Conservation (phyloP, 2,888 invertebrate species). For the Folsomia manolachei region DNA sequence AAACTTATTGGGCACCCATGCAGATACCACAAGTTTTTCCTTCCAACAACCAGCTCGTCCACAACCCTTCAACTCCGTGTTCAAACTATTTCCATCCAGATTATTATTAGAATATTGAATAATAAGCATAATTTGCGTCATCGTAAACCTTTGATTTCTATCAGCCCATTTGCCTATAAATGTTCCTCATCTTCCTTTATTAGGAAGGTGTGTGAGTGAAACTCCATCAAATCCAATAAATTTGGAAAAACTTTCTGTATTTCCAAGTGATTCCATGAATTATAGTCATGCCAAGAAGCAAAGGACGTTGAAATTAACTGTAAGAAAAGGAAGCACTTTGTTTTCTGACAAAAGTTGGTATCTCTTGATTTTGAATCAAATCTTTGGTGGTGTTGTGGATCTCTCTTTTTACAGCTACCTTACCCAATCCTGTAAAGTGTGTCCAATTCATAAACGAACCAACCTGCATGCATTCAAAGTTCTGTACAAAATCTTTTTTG, state of each 20-base stretch:
- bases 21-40: background rate
- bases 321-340: slow-evolving; percentile 23
- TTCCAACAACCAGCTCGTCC: too few relatives aligned
- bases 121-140: background rate
- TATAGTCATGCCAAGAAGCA: slow-evolving; percentile 13
- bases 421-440: slow-evolving; percentile 16
- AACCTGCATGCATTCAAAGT: background rate
- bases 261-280: slow-evolving; percentile 14
- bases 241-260: background rate
- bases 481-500: slow-evolving; percentile 21
- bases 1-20: too few relatives aligned
- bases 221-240: background rate
- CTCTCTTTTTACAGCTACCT: background rate
- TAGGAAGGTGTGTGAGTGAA: background rate
- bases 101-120: too few relatives aligned
- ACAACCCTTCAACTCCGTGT: too few relatives aligned
- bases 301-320: slow-evolving; percentile 13
- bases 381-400: background rate
- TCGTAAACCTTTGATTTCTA: background rate
- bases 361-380: background rate
- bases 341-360: slow-evolving; percentile 16
- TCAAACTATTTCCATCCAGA: too few relatives aligned
- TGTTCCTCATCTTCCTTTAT: background rate
- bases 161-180: background rate
- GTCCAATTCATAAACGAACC: slow-evolving; percentile 4